Conservation (phyloP, 2,797 vertebrate genomes). For the Myotis vivesi region DNA sequence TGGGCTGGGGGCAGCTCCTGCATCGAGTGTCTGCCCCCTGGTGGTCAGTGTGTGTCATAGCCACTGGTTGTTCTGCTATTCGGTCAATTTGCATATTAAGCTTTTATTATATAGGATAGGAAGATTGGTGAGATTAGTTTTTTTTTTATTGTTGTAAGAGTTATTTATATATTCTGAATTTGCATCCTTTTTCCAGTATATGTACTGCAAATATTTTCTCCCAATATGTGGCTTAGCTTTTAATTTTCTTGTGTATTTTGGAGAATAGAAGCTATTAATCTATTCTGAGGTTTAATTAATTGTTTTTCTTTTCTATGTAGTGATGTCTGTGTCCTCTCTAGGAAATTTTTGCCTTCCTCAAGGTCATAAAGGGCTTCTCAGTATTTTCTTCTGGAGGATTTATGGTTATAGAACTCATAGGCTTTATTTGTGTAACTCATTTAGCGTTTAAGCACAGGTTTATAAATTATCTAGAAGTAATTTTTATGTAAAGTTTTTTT, state of each 20-base stretch:
- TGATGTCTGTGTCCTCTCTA: background rate
- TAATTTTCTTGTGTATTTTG: conserved; percentile 27
- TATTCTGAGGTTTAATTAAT: background rate
- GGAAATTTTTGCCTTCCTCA: background rate
- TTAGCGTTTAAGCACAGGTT: background rate
- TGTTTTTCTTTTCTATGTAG: background rate
- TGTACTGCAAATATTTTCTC: background rate
- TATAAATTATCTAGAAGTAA: background rate
- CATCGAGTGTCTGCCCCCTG: no score
- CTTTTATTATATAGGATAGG: no score
- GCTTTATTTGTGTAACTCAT: no score
- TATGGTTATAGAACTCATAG: background rate
- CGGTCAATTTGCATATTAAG: no score
- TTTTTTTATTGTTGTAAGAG: background rate
- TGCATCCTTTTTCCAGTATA: background rate
- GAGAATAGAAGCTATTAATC: background rate
- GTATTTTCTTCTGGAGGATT: background rate
- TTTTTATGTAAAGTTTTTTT: background rate
- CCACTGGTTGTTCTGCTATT: no score
- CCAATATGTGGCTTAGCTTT: background rate
- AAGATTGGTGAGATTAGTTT: background rate
- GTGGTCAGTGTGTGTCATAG: no score
- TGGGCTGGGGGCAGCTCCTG: no score
- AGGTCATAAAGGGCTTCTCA: background rate
- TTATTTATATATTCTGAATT: background rate